Evolutionary conservation across 1,140 invertebrate species (phyloP).

Genomic region (Lepidostoma basale): DNA sequence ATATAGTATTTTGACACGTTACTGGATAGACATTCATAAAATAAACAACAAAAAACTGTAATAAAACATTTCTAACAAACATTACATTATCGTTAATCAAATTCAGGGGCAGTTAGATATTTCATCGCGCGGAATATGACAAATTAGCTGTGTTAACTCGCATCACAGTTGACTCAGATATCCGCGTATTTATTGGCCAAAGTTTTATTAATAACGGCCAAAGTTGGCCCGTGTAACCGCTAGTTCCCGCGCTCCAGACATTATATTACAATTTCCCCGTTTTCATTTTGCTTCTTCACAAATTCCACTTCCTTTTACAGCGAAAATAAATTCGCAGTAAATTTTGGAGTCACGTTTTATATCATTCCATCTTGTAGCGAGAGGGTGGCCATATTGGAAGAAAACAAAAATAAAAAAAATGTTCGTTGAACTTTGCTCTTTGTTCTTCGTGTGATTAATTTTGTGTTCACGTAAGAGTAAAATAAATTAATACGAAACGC

Average conservation of each 20-base stretch:
- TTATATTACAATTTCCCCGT: constrained; percentile 30
- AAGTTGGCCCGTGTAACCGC: constrained; percentile 13
- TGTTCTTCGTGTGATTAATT: constrained; percentile 30
- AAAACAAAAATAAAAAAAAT: constrained; percentile 20
- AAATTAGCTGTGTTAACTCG: background rate
- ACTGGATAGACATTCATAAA: no score
- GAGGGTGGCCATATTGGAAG: constrained; percentile 19
- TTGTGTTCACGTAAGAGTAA: background rate
- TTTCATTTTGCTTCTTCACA: constrained; percentile 37
- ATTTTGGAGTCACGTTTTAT: constrained; percentile 41
- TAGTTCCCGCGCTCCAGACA: constrained; percentile 1
- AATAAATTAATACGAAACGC: background rate
- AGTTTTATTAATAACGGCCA: constrained; percentile 27
- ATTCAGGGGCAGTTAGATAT: no score
- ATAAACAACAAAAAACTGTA: no score
- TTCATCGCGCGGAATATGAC: no score
- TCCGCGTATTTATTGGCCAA: constrained; percentile 16
- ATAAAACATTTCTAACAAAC: no score
- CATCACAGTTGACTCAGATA: constrained; percentile 18
- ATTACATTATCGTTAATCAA: no score
- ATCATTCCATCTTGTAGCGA: constrained; percentile 31
- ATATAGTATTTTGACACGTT: no score
- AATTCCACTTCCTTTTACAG: constrained; percentile 36
- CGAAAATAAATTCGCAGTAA: constrained; percentile 40
- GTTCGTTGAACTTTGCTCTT: constrained; percentile 17